A percentile compares a stretch with the other conserved stretches of the same genome.
Conservation (phyloP, 2,888 invertebrate genomes). For the Sicus ferrugineus region DNA sequence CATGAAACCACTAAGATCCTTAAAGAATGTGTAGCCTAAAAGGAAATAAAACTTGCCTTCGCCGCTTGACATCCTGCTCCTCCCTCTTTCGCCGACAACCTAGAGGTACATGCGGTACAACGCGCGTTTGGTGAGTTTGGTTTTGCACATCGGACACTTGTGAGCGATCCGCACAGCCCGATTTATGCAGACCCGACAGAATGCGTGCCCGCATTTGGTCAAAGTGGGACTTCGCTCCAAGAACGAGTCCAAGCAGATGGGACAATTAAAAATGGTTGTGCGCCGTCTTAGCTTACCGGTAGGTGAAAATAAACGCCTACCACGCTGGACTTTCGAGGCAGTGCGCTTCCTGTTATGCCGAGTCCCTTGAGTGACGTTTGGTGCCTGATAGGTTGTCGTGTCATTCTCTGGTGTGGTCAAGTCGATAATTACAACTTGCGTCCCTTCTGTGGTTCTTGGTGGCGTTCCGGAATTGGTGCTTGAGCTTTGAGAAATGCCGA, state of each 20-base stretch:
- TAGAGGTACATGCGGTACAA: constrained; percentile 49
- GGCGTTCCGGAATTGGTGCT: background rate
- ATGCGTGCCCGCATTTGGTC: constrained; percentile 55
- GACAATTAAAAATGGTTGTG: constrained; percentile 46
- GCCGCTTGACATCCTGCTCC: no score
- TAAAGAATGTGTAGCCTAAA: no score
- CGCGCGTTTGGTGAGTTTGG: constrained; percentile 40
- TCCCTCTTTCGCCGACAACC: no score
- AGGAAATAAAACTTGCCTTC: no score
- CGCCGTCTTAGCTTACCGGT: background rate
- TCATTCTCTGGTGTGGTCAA: constrained; percentile 40
- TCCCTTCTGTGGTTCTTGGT: constrained; percentile 9
- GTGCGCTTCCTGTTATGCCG: background rate
- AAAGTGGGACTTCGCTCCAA: constrained; percentile 45
- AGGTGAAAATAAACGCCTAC: constrained; percentile 10
- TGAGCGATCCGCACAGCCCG: constrained; percentile 38
- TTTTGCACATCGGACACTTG: constrained; percentile 56
- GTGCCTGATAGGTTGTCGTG: background rate
- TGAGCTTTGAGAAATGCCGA: background rate
- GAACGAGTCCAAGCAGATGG: constrained; percentile 52
- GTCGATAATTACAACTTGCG: constrained; percentile 44
- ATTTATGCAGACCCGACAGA: constrained; percentile 49
- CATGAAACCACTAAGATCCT: no score
- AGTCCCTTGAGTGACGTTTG: background rate
- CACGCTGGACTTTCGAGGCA: background rate